phyloP scores from a whole-genome alignment of 1,140 invertebrate genomes.

The Ooceraea biroi region DNA sequence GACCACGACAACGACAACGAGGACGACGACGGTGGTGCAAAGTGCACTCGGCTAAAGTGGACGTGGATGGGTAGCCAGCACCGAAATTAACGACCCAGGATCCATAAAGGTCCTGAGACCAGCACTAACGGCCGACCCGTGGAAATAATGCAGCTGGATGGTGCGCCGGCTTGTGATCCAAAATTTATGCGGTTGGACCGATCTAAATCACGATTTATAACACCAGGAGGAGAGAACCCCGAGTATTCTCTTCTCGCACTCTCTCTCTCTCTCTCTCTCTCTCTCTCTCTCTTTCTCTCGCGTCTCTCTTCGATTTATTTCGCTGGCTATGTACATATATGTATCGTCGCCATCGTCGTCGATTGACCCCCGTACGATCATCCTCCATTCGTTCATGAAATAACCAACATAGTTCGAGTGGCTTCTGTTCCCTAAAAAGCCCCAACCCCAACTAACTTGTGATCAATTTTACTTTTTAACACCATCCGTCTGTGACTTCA shows the following conservation, averaged over 20 bases:
- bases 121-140: constrained; percentile 70
- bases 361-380: not conserved
- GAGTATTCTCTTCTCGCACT: not conserved
- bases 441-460: not conserved
- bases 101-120: constrained; percentile 75
- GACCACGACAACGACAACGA: not conserved
- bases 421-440: not conserved
- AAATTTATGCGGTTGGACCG: constrained; percentile 79
- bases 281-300: constrained; percentile 19
- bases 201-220: constrained; percentile 77
- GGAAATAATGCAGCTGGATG: constrained; percentile 78
- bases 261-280: constrained; percentile 19
- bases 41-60: constrained; percentile 70
- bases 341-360: not conserved
- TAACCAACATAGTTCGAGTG: not conserved
- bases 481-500: not conserved
- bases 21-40: constrained; percentile 55
- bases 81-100: constrained; percentile 78
- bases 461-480: not conserved
- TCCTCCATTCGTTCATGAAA: constrained; percentile 24
- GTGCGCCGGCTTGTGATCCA: constrained; percentile 56
- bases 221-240: not conserved
- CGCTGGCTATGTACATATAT: not conserved
- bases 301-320: constrained; percentile 28
- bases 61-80: constrained; percentile 73